phyloP scores from a whole-genome alignment of 2,888 invertebrate species.

The Cremastobaeus sp. region DNA sequence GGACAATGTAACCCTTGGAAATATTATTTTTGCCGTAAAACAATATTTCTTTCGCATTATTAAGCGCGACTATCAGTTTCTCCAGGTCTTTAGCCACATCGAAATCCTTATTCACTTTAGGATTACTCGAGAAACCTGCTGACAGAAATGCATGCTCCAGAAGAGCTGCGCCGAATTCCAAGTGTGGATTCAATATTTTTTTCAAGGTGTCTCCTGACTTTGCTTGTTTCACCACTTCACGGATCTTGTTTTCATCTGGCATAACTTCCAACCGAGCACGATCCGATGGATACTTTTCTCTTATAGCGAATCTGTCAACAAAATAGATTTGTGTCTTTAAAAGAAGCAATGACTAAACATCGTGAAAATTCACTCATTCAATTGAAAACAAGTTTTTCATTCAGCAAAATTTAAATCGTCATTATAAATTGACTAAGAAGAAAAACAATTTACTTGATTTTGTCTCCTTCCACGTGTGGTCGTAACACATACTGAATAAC shows the following conservation, averaged over 20 bases:
- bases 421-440: too few species aligned
- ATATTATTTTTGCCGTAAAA: conserved; percentile 79
- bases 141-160: conserved; percentile 92
- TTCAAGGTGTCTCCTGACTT: conserved; percentile 88
- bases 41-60: conserved; percentile 84
- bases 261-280: conserved; percentile 84
- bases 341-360: too few species aligned
- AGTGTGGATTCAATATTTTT: conserved; percentile 88
- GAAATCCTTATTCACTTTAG: conserved; percentile 84
- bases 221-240: conserved; percentile 81
- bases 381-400: too few species aligned
- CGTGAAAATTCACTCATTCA: too few species aligned
- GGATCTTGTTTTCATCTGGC: conserved; percentile 81
- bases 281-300: conserved; percentile 92
- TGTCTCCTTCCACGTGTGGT: conserved; percentile 94
- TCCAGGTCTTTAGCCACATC: conserved; percentile 82
- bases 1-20: conserved; percentile 87
- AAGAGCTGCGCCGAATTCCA: conserved; percentile 95
- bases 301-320: conserved; percentile 87
- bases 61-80: conserved; percentile 83
- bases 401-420: too few species aligned
- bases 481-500: conserved; percentile 95
- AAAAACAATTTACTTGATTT: conserved; percentile 85
- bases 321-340: background rate
- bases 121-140: conserved; percentile 83